These are phyloP conservation scores for Ictidomys tridecemlineatus DNA, from an alignment of 2,113 vertebrate genomes.

Conservation along the genomic window DNA sequence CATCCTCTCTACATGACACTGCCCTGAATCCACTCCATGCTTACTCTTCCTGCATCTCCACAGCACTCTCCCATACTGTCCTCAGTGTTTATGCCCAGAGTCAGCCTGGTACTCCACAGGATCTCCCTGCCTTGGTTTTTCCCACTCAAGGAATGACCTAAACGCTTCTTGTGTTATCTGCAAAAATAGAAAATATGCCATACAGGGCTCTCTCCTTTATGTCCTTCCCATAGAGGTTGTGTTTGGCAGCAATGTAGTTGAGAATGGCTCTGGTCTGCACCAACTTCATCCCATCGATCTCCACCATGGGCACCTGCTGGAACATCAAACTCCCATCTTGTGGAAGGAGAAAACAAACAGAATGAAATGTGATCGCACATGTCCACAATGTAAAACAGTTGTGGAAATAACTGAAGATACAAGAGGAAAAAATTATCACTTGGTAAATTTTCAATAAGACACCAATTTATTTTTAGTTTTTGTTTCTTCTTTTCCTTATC, in stretches of 20 bases:
- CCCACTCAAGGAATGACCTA: background rate
- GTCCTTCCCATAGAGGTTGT: slow-evolving; percentile 93
- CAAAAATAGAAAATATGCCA: background rate
- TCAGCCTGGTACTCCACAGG: background rate
- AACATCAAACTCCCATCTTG: slow-evolving; percentile 86
- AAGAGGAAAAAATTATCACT: background rate
- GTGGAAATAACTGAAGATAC: background rate
- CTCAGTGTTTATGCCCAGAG: background rate
- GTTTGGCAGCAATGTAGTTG: slow-evolving; percentile 90
- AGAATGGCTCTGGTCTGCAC: slow-evolving; percentile 88
- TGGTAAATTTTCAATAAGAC: background rate
- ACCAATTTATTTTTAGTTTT: background rate
- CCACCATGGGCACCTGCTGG: slow-evolving; percentile 89
- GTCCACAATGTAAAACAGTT: background rate
- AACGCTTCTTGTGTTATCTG: background rate
- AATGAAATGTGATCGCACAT: background rate
- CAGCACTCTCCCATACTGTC: background rate
- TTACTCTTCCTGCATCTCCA: background rate
- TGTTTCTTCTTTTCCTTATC: background rate
- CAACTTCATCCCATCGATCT: slow-evolving; percentile 87
- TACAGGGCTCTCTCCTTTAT: slow-evolving; percentile 92
- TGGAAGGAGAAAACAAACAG: background rate
- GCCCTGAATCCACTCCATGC: background rate
- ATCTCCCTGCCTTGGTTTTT: no score
- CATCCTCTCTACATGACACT: background rate